phyloP scores from a whole-genome alignment of 2,797 vertebrate genomes.

The Oryzias sinensis region DNA sequence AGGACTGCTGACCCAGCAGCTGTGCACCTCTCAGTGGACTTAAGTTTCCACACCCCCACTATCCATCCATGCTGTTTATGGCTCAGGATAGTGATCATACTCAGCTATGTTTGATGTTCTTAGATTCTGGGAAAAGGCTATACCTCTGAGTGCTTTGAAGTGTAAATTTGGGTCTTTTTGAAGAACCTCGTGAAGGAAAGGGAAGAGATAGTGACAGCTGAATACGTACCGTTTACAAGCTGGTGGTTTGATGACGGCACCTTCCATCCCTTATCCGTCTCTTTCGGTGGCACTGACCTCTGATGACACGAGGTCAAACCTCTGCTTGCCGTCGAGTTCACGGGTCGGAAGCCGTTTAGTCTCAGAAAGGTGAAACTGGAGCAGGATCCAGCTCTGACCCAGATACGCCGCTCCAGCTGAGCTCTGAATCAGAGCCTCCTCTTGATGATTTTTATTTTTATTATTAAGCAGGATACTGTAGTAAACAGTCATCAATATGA shows the following conservation, averaged over 20 bases:
- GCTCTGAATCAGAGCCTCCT: slow-evolving; percentile 39
- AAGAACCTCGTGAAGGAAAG: slow-evolving; percentile 34
- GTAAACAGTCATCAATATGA: slow-evolving; percentile 71
- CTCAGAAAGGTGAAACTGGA: slow-evolving; percentile 31
- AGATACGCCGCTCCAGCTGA: slow-evolving; percentile 30
- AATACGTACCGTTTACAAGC: slow-evolving; percentile 23
- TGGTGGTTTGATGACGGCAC: slow-evolving; percentile 28
- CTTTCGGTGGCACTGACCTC: slow-evolving; percentile 1
- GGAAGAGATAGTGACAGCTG: slow-evolving; percentile 23
- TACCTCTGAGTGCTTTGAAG: slow-evolving; percentile 50
- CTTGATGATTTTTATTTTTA: slow-evolving; percentile 5
- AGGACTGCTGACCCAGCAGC: slow-evolving; percentile 66
- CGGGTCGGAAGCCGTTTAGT: slow-evolving; percentile 22
- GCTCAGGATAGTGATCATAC: slow-evolving; percentile 40
- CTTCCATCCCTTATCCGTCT: slow-evolving; percentile 24
- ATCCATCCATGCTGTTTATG: slow-evolving; percentile 46
- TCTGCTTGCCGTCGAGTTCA: neutral
- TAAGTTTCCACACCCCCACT: slow-evolving; percentile 29
- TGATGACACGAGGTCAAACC: slow-evolving; percentile 24
- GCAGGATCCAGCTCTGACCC: slow-evolving; percentile 42
- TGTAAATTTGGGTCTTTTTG: slow-evolving; percentile 46
- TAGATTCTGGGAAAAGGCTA: slow-evolving; percentile 47
- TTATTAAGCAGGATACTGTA: slow-evolving; percentile 27
- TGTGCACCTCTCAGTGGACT: slow-evolving; percentile 50
- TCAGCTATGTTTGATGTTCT: slow-evolving; percentile 55